Percentiles rank a stretch among this genome's conserved stretches.
Evolutionary conservation across 2,888 invertebrate species (phyloP).

Genomic region (Tetramorium bicarinatum): DNA sequence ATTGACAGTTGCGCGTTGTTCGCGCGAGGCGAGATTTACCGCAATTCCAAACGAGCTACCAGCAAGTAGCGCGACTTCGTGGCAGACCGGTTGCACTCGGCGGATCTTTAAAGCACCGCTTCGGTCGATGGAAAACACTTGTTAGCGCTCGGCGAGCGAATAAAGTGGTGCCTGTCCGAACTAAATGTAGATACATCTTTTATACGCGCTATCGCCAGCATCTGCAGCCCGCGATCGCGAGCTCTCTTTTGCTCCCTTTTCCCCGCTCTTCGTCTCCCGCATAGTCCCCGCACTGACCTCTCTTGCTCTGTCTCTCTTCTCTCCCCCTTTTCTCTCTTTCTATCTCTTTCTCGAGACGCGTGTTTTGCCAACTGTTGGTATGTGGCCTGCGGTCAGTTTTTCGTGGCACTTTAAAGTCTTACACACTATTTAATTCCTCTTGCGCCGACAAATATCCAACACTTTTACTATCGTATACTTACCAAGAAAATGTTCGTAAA

Average conservation of each 20-base stretch:
- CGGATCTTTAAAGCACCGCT: slow-evolving; percentile 68
- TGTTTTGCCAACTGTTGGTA: slow-evolving; percentile 60
- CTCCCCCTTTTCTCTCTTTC: slow-evolving; percentile 11
- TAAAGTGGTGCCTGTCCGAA: slow-evolving; percentile 84
- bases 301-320: slow-evolving; percentile 18
- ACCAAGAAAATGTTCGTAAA: not conserved
- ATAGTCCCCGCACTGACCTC: slow-evolving; percentile 24
- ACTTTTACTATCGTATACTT: not conserved
- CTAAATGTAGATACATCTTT: slow-evolving; percentile 84
- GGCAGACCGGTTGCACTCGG: slow-evolving; percentile 72
- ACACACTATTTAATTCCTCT: slow-evolving; percentile 40
- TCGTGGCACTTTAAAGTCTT: slow-evolving; percentile 32
- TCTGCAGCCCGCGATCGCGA: slow-evolving; percentile 74
- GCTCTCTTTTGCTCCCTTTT: slow-evolving; percentile 50
- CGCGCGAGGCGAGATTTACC: slow-evolving; percentile 68
- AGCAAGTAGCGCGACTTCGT: slow-evolving; percentile 54
- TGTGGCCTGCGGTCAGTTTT: slow-evolving; percentile 53
- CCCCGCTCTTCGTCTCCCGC: slow-evolving; percentile 34
- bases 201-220: slow-evolving; percentile 83
- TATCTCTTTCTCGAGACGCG: slow-evolving; percentile 20
- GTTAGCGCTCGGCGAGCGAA: slow-evolving; percentile 82
- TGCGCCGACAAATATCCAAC: slow-evolving; percentile 9
- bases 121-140: slow-evolving; percentile 84
- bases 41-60: slow-evolving; percentile 68
- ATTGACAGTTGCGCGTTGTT: slow-evolving; percentile 33